A percentile compares a stretch with the other conserved stretches of the same genome.
Conservation (phyloP, 35 echinoderm and acorn worm species). For the Ophioderma brevispina region DNA sequence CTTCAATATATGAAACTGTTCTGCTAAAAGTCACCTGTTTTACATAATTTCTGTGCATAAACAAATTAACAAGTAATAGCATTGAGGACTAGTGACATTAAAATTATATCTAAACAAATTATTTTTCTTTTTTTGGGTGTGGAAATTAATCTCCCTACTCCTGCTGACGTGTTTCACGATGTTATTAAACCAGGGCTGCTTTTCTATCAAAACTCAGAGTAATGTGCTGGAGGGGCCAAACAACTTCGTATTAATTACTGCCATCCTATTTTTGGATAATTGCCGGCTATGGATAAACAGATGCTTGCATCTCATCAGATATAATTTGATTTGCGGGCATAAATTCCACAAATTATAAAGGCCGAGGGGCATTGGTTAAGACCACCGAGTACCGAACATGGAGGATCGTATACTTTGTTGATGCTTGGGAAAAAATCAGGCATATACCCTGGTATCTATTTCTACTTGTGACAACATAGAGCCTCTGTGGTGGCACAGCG, state of each 20-base stretch:
- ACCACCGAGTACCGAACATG: not conserved
- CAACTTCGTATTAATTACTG: slow-evolving; percentile 5
- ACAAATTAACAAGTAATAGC: too few relatives aligned
- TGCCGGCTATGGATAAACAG: not conserved
- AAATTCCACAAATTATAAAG: not conserved
- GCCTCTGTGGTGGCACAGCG: not conserved
- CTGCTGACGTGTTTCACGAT: not conserved
- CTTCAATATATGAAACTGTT: too few relatives aligned
- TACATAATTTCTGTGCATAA: too few relatives aligned
- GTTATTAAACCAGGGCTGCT: not conserved
- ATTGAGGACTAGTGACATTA: too few relatives aligned
- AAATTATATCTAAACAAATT: slow-evolving; percentile 7
- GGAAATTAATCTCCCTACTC: not conserved
- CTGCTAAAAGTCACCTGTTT: too few relatives aligned
- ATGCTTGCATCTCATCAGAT: not conserved
- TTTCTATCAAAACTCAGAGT: not conserved
- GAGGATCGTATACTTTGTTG: not conserved
- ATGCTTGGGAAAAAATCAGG: not conserved
- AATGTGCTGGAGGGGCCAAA: not conserved
- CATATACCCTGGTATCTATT: not conserved
- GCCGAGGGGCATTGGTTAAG: not conserved
- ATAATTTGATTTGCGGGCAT: not conserved
- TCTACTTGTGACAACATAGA: not conserved
- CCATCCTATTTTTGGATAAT: not conserved
- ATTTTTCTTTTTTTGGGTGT: not conserved